A percentile compares a stretch with the other conserved stretches of the same genome.
phyloP scores from a whole-genome alignment of 2,113 vertebrate genomes.

The Thymallus thymallus region DNA sequence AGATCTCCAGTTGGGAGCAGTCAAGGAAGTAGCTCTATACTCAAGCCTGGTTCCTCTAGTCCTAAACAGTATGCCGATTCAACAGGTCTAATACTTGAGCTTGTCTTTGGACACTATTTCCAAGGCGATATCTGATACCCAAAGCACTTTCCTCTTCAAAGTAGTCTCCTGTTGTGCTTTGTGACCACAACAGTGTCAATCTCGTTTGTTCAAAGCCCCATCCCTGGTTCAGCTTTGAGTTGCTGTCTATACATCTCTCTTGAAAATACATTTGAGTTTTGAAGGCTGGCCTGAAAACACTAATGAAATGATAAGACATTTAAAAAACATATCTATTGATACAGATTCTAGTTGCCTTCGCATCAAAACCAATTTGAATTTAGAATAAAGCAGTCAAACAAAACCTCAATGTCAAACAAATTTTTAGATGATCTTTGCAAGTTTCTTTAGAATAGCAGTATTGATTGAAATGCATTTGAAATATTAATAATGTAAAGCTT shows the following conservation, averaged over 20 bases:
- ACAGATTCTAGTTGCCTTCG: neutral
- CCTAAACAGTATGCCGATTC: slow-evolving; percentile 38
- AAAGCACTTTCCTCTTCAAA: slow-evolving; percentile 72
- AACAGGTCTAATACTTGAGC: slow-evolving; percentile 51
- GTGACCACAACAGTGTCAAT: slow-evolving; percentile 74
- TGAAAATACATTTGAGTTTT: slow-evolving; percentile 53
- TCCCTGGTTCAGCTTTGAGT: slow-evolving; percentile 61
- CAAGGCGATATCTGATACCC: slow-evolving; percentile 69
- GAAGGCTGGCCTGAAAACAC: slow-evolving; percentile 62
- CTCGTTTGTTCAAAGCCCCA: slow-evolving; percentile 69
- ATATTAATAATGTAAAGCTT: neutral
- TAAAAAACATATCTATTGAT: slow-evolving; percentile 12
- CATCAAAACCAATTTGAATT: neutral
- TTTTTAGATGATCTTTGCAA: neutral
- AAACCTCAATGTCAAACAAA: neutral
- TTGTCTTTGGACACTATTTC: slow-evolving; percentile 59
- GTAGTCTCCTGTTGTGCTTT: slow-evolving; percentile 75
- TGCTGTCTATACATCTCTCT: slow-evolving; percentile 65
- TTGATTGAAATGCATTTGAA: neutral
- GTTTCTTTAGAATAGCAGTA: neutral
- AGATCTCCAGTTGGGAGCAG: slow-evolving; percentile 31
- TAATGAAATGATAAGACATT: slow-evolving; percentile 48
- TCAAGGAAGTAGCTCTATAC: slow-evolving; percentile 29
- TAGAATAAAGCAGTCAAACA: neutral
- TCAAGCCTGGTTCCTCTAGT: slow-evolving; percentile 7